These are phyloP conservation scores for Cyphomyrus plagiostoma DNA, from an alignment of 2,113 vertebrate genomes.

Conservation along the genomic window DNA sequence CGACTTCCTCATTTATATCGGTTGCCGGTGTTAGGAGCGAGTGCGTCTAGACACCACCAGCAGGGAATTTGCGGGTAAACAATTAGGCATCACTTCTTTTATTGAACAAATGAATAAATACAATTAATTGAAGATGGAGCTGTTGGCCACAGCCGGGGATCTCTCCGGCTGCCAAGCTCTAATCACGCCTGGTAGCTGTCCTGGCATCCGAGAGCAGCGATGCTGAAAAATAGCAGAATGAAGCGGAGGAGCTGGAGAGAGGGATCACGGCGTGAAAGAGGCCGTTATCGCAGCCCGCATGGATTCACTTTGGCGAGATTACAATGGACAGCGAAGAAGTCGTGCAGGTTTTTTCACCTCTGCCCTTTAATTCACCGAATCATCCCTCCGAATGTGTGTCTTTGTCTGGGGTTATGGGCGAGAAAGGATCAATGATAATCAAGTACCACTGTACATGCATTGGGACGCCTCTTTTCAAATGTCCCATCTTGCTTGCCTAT, in stretches of 20 bases:
- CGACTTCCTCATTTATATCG: neutral
- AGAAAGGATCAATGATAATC: neutral
- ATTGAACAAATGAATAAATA: constrained; percentile 8
- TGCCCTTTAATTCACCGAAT: neutral
- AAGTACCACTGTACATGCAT: neutral
- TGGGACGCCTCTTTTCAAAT: neutral
- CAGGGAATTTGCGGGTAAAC: neutral
- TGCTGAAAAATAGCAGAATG: neutral
- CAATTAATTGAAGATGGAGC: constrained; percentile 1
- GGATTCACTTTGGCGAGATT: neutral
- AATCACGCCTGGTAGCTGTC: neutral
- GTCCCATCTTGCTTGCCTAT: neutral
- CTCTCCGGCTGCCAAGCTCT: neutral
- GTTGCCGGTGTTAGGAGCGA: neutral
- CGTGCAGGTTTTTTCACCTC: neutral
- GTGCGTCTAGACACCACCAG: neutral
- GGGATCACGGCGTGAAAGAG: neutral
- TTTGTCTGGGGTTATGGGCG: neutral
- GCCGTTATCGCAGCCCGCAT: neutral
- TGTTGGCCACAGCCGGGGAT: neutral
- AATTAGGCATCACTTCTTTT: constrained; percentile 5
- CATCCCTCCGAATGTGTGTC: neutral
- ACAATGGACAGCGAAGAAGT: neutral
- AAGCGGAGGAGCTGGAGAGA: neutral
- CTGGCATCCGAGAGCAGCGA: neutral